Evolutionary conservation across 2,888 invertebrate species (phyloP), one percentile per base, ranked within the genome.

Genomic region (Diplazon laetatorius): DNA sequence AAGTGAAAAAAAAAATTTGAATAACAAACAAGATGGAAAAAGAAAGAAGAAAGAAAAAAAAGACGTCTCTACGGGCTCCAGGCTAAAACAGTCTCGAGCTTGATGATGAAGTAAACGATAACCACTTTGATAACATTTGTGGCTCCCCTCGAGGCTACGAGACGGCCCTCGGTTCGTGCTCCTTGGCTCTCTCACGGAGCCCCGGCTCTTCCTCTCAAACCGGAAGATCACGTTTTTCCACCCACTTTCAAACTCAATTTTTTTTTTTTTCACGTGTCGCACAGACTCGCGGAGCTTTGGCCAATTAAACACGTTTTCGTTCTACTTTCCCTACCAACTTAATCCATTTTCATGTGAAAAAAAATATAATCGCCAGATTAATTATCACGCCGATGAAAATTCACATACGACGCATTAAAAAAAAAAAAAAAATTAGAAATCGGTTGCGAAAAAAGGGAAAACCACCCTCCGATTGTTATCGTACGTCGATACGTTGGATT

Each of bases 221-320:
- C 9, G 16, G 30, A 8, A 50, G 68, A 59, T 74, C 65, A 30
- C 74, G 66, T 57, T 37, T 42, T 55, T 42, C 62, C 20, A 52
- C 39, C n/a, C 42, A 62, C 39, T 71, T 35, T 72, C 22, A 30
- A 52, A 52, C 55, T 30, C 30, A 25, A 18, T 42, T 71, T 69
- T 62, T 60, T 60, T 35, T 20, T 71, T 69, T 62, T 60, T 60
- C 35, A n/a, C 62, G 59, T 62, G 50, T 75, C 65, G 22, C 35
- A 62, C 44, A 75, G 68, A 68, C 68, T 60, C 52, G 68, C 62
- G 52, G 30, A 62, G 37, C 18, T 48, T 42, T 25, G 25, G 25
- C 25, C 30, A 44, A 44, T 75, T 16, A 18, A 68, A 37, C 60
- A 37, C 60, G 48, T 62, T 69, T 69, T 44, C 48, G 62, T 62